Evolutionary conservation across 1,140 invertebrate species (phyloP).

Genomic region (Diachasma alloeum): DNA sequence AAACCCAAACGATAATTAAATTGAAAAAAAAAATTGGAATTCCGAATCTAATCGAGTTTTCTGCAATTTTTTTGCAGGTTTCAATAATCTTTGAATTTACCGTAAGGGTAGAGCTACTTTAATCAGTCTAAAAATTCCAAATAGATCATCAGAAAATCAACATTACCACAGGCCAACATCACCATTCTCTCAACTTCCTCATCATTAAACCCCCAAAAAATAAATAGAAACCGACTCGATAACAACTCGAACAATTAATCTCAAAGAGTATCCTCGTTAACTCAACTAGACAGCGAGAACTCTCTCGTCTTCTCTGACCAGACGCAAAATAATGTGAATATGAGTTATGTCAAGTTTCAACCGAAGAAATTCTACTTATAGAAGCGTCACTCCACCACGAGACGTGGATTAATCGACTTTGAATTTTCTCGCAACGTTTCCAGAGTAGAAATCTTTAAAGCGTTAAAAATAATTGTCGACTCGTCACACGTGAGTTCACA

Average conservation of each 20-base stretch:
- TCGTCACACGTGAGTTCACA: neutral
- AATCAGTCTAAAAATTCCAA: too few species aligned
- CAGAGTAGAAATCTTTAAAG: constrained; percentile 2
- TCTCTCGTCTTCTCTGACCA: neutral
- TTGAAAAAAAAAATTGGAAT: too few species aligned
- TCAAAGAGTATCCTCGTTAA: constrained; percentile 1
- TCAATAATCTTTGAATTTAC: too few species aligned
- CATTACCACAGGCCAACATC: too few species aligned
- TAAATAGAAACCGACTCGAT: neutral
- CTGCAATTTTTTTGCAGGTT: too few species aligned
- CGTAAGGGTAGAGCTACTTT: too few species aligned
- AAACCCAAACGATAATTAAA: too few species aligned
- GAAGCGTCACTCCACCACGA: constrained; percentile 53
- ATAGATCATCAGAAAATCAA: too few species aligned
- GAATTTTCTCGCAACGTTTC: constrained; percentile 26
- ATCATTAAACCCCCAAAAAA: neutral
- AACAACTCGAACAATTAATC: constrained; percentile 1
- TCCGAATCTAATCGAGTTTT: too few species aligned
- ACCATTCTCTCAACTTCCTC: neutral
- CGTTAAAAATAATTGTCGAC: constrained; percentile 22
- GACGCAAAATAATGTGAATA: constrained; percentile 53
- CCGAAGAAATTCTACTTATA: constrained; percentile 57
- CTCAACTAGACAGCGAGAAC: neutral
- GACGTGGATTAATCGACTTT: constrained; percentile 64
- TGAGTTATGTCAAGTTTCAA: constrained; percentile 52